Base-by-base conservation (phyloP, 2,113 vertebrate species). In the Jacana jacana region DNA sequence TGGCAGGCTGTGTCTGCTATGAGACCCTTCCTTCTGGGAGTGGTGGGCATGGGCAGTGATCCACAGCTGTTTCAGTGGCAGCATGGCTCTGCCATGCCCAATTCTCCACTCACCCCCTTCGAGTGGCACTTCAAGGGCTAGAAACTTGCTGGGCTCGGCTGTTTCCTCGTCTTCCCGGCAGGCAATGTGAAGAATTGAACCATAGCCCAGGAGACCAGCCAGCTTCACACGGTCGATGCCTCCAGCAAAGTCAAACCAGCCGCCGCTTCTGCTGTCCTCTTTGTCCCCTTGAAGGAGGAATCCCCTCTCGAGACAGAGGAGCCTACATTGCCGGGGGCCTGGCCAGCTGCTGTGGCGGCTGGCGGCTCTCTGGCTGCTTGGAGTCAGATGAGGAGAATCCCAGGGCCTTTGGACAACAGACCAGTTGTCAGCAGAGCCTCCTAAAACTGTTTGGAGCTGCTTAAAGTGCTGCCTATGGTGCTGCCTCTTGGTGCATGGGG, bases 161-260 rank as follows among this genome's bases (percentile, higher is more conserved):
- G 42, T 97, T 97, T 93, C 68, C 92, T 82, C 1, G 3, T 93
- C 84, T 73, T 93, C 68, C 52, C 11, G 2, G 68, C 88, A 85
- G 39, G 91, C 93, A 85, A 88, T 2, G 10, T 78, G 86, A 93
- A 78, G 89, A 81, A 94, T 70, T 85, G 92, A 96, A 96, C 77
- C 93, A 15, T 73, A 82, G 76, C 97, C 96, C 95, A 91, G 93
- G 95, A 96, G 97, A 96, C 95, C 89, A 87, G 79, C 58, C 46
- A 1, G 73, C 93, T 95, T 94, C 95, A 79, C 91, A 87, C 20
- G 48, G 86, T 83, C 35, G 49, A 83, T 93, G 97, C 96, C 96
- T 96, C 91, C 89, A 96, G 96, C 97, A 97, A 96, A 96, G 97
- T 96, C 94, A 97, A 92, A 95, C 42, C 89, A 91, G 77, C 86